phyloP scores from a whole-genome alignment of 2,888 invertebrate genomes.

The Drosophila engyochracea region DNA sequence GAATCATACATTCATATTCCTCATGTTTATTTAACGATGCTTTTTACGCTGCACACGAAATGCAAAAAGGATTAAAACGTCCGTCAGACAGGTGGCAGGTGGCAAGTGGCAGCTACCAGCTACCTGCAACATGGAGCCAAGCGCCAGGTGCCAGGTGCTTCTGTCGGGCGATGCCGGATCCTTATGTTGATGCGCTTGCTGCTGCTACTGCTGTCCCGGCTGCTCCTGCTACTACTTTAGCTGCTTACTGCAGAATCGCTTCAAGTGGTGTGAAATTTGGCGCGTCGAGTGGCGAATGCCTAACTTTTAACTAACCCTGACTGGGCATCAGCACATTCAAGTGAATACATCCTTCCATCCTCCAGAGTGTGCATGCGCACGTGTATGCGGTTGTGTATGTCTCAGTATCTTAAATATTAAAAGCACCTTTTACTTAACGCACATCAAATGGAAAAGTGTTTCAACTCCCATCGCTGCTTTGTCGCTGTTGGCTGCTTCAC shows the following conservation, averaged over 20 bases:
- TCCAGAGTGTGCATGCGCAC: background rate
- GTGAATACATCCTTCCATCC: slow-evolving; percentile 24
- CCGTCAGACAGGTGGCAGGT: slow-evolving; percentile 28
- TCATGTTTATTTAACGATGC: slow-evolving; percentile 81
- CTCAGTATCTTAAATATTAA: slow-evolving; percentile 66
- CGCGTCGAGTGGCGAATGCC: slow-evolving; percentile 64
- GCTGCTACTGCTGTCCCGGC: background rate
- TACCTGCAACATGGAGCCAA: slow-evolving; percentile 2
- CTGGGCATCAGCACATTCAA: slow-evolving; percentile 50
- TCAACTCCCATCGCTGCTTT: slow-evolving; percentile 35
- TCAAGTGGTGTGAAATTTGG: slow-evolving; percentile 76
- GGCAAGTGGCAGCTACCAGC: slow-evolving; percentile 18
- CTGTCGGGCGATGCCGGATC: slow-evolving; percentile 4
- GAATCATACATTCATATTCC: slow-evolving; percentile 77
- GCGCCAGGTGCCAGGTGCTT: slow-evolving; percentile 23
- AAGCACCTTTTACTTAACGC: slow-evolving; percentile 65
- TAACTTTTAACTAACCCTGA: slow-evolving; percentile 63
- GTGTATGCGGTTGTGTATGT: background rate
- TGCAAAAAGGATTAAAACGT: slow-evolving; percentile 75
- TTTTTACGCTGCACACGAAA: slow-evolving; percentile 73
- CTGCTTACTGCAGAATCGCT: slow-evolving; percentile 25
- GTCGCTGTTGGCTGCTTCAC: slow-evolving; percentile 18
- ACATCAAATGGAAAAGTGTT: slow-evolving; percentile 63
- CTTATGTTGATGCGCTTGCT: slow-evolving; percentile 6
- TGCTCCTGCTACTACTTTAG: background rate